These are phyloP conservation scores for Drosophila buzzatii DNA, from an alignment of 2,888 invertebrate genomes.

Conservation along the genomic window DNA sequence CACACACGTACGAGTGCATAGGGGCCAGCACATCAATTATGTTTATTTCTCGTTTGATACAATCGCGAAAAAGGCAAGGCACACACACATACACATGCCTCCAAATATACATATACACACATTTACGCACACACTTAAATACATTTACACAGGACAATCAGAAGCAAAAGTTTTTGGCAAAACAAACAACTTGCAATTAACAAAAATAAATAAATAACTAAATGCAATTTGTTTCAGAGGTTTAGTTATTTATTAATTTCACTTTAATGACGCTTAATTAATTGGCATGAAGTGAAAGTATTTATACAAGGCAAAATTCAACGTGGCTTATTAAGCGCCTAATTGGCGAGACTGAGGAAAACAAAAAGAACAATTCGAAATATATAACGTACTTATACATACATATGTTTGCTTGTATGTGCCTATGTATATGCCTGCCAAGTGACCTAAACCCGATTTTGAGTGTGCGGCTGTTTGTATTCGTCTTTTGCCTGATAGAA, in stretches of 20 bases:
- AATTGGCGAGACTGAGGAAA: conserved; percentile 64
- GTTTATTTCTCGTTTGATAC: conserved; percentile 72
- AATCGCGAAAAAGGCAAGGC: conserved; percentile 59
- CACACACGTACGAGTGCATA: conserved; percentile 35
- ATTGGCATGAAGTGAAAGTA: conserved; percentile 58
- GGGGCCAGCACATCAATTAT: conserved; percentile 76
- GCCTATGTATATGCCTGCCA: conserved; percentile 36
- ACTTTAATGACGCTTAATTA: conserved; percentile 32
- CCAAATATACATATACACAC: not conserved
- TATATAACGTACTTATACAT: conserved; percentile 6
- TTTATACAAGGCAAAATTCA: conserved; percentile 26
- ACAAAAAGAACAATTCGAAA: conserved; percentile 27
- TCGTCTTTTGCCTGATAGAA: conserved; percentile 44
- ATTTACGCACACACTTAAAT: not conserved
- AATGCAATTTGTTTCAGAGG: conserved; percentile 35
- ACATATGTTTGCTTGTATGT: not conserved
- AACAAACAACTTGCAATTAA: conserved; percentile 49
- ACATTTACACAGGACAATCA: conserved; percentile 35
- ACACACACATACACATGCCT: conserved; percentile 4
- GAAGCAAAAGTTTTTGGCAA: conserved; percentile 66
- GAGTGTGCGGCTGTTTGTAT: conserved; percentile 55
- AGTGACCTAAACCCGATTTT: conserved; percentile 68
- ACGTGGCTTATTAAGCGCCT: conserved; percentile 71
- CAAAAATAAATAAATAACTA: conserved; percentile 12
- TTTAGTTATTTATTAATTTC: conserved; percentile 36